Conservation (phyloP, 2,797 vertebrate species). For the Sphenodon punctatus region DNA sequence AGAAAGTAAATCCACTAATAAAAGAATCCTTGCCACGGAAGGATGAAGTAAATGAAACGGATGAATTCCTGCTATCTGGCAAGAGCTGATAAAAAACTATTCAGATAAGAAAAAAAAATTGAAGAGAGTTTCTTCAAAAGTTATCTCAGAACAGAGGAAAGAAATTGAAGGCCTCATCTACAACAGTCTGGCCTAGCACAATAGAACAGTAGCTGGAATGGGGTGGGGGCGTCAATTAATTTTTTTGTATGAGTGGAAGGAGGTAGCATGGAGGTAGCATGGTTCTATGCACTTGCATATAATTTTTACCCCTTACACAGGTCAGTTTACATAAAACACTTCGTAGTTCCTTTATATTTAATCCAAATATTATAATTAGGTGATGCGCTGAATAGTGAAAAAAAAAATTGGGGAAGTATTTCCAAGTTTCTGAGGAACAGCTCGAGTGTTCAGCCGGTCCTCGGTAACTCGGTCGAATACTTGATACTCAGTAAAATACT, state of each 20-base stretch:
- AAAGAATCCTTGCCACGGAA: conserved; percentile 16
- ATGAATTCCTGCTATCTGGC: not conserved
- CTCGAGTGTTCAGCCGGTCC: too few species aligned
- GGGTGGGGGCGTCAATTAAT: not conserved
- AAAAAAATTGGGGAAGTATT: too few species aligned
- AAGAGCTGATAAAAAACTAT: conserved; percentile 4
- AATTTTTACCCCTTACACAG: too few species aligned
- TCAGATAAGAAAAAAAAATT: not conserved
- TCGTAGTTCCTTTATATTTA: too few species aligned
- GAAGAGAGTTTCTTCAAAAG: conserved; percentile 1
- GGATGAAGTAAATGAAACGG: conserved; percentile 16
- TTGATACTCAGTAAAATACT: too few species aligned
- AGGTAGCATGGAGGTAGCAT: not conserved
- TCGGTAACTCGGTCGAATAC: too few species aligned
- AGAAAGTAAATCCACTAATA: conserved; percentile 31
- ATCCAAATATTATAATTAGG: too few species aligned
- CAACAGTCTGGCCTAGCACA: not conserved
- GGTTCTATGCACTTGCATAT: too few species aligned
- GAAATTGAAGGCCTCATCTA: not conserved
- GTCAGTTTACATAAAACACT: too few species aligned
- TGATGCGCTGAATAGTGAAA: too few species aligned
- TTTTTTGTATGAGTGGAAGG: not conserved
- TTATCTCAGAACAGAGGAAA: not conserved
- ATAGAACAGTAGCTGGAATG: not conserved
- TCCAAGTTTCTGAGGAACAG: too few species aligned